A percentile compares a stretch with the other conserved stretches of the same genome.
phyloP scores from a whole-genome alignment of 2,888 invertebrate genomes.

The Lissonota sp. region DNA sequence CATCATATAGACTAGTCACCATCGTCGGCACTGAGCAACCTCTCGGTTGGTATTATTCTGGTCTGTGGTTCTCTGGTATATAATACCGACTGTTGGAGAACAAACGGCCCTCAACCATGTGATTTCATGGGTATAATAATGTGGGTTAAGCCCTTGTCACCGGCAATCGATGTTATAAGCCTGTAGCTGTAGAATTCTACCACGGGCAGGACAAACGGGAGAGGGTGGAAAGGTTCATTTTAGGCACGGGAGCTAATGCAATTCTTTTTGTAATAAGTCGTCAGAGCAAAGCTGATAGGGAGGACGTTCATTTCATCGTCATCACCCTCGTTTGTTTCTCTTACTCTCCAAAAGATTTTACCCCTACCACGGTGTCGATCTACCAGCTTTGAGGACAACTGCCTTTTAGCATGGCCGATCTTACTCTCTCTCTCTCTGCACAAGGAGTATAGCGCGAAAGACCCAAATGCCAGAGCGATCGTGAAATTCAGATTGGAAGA shows the following conservation, averaged over 20 bases:
- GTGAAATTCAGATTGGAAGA: conserved; percentile 53
- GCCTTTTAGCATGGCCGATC: conserved; percentile 4
- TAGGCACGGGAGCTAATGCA: conserved; percentile 76
- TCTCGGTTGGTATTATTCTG: conserved; percentile 20
- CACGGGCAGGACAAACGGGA: conserved; percentile 72
- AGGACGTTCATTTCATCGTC: conserved; percentile 11
- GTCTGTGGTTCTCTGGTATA: conserved; percentile 43
- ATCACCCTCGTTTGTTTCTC: conserved; percentile 4
- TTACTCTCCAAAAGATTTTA: conserved; percentile 28
- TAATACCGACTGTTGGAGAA: not conserved
- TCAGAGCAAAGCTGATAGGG: conserved; percentile 64
- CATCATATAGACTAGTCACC: not conserved
- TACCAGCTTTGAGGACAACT: conserved; percentile 31
- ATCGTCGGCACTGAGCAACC: too few species aligned
- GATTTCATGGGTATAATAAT: too few species aligned
- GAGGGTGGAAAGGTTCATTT: not conserved
- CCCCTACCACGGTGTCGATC: not conserved
- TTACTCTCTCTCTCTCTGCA: not conserved
- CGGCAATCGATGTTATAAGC: conserved; percentile 1
- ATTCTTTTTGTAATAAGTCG: conserved; percentile 76
- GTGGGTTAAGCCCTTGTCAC: not conserved
- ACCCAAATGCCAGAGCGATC: conserved; percentile 21
- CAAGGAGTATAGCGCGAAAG: conserved; percentile 4
- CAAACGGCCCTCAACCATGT: too few species aligned
- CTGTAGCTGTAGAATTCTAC: conserved; percentile 30